Percentiles rank a stretch among this genome's conserved stretches.
These are phyloP conservation scores for Trichosurus vulpecula DNA, from an alignment of 2,797 vertebrate species.

Conservation along the genomic window DNA sequence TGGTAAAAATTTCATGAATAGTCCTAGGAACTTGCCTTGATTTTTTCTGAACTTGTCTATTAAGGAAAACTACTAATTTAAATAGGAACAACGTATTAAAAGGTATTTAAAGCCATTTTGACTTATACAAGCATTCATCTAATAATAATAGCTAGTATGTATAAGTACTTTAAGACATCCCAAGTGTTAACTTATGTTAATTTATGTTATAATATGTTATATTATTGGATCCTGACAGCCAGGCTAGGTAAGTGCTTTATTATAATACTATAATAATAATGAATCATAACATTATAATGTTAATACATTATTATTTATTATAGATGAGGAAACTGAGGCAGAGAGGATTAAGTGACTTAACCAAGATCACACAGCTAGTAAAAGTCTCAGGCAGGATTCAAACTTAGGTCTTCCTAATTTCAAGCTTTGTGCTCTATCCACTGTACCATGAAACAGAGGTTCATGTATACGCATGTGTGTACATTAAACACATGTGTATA, in stretches of 20 bases:
- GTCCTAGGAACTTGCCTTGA: neutral
- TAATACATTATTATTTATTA: neutral
- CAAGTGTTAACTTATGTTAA: too few relatives aligned
- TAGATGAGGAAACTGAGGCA: neutral
- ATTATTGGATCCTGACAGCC: neutral
- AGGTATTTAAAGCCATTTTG: neutral
- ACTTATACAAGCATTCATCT: neutral
- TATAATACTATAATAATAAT: neutral
- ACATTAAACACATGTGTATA: neutral
- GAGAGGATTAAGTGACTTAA: neutral
- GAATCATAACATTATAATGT: too few relatives aligned
- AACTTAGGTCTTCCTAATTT: neutral
- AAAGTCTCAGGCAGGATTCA: neutral
- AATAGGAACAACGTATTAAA: neutral
- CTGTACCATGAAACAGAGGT: neutral
- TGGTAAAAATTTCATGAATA: neutral
- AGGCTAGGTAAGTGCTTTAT: neutral
- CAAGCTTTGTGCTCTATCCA: neutral
- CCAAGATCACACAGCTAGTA: neutral
- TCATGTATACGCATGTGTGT: neutral
- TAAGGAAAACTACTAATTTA: constrained; percentile 22
- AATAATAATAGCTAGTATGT: neutral
- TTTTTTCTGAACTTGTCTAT: constrained; percentile 8
- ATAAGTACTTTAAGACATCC: neutral
- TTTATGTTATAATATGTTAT: neutral